Base-by-base conservation (phyloP, 2,797 vertebrate genomes). In the Eulemur albifrons region DNA sequence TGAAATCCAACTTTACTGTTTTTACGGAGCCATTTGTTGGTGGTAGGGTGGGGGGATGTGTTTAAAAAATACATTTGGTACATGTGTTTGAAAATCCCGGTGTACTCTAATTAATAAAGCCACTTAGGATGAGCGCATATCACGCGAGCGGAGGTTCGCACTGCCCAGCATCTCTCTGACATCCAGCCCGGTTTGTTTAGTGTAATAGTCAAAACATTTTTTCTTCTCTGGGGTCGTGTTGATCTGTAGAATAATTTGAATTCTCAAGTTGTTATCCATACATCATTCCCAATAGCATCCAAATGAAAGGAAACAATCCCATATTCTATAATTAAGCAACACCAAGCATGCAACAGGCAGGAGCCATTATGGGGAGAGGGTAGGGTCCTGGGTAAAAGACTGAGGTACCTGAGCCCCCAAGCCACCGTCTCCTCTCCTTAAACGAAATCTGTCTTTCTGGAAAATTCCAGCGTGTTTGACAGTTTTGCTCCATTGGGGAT, bases 151-250 rank as follows among this genome's bases (percentile, higher is more conserved):
- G 92, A 95, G 97, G 79, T 94, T 59, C 96, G 89, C 92, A 38
- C 25, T 57, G 75, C 92, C 92, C 45, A 3, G 94, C 43, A 80
- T 90, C 96, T 96, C 93, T 93, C 87, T 97, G 97, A 97, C 95
- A 96, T 90, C 90, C 96, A 90, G 96, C 93, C 97, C 32, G 38
- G 95, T 96, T 97, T 98, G 91, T 97, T 98, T 96, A 83, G 96
- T 83, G 89, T 88, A 97, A 94, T 61, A 97, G 95, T 97, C 98
- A 97, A 98, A 98, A 98, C 97, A 97, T 95, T 98, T 97, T 97
- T 97, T 80, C 97, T 98, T 94, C 94, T 96, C 98, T 85, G 5
- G 72, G 97, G 97, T 95, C 97, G 57, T 97, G 97, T 90, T 97
- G 97, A 91, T 98, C 97, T 93, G 96, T 61, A 88, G 79, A 72